Evolutionary conservation across 2,113 vertebrate genomes (phyloP).

Genomic region (Mola mola): DNA sequence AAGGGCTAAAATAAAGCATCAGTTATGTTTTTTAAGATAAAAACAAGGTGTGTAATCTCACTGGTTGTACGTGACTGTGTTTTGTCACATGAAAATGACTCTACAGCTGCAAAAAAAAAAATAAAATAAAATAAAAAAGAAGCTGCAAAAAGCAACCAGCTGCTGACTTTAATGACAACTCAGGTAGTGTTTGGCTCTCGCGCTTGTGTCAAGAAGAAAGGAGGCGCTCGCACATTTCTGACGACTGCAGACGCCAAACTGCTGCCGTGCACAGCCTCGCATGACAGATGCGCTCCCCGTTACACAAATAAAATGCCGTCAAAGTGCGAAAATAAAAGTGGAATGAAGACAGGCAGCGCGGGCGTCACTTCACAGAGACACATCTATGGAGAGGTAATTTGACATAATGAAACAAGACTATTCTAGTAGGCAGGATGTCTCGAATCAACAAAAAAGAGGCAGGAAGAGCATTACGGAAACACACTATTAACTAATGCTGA

Average conservation of each 20-base stretch:
- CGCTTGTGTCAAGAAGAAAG: constrained; percentile 43
- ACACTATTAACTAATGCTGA: constrained; percentile 56
- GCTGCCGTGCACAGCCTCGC: constrained; percentile 41
- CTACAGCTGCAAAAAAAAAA: constrained; percentile 15
- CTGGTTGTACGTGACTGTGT: constrained; percentile 1
- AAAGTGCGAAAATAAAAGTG: constrained; percentile 20
- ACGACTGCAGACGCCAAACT: constrained; percentile 44
- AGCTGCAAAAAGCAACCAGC: constrained; percentile 30
- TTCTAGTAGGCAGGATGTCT: constrained; percentile 16
- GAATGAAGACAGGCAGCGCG: constrained; percentile 11
- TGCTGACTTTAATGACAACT: constrained; percentile 49
- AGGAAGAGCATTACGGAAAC: constrained; percentile 29
- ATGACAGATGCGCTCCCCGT: constrained; percentile 44
- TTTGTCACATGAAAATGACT: constrained; percentile 42
- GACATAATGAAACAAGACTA: constrained; percentile 46
- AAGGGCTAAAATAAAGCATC: constrained; percentile 25
- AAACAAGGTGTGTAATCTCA: constrained; percentile 15
- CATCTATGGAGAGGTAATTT: constrained; percentile 41
- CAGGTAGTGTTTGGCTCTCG: constrained; percentile 45
- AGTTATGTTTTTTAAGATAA: constrained; percentile 21
- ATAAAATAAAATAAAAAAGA: too few relatives aligned
- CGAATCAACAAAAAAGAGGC: constrained; percentile 45
- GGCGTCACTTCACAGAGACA: constrained; percentile 10
- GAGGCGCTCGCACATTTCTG: constrained; percentile 38
- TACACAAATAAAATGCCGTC: constrained; percentile 35